Percentiles rank a stretch among this genome's conserved stretches.
Conservation (phyloP, 1,140 invertebrate genomes). For the Oreohelix idahoensis region DNA sequence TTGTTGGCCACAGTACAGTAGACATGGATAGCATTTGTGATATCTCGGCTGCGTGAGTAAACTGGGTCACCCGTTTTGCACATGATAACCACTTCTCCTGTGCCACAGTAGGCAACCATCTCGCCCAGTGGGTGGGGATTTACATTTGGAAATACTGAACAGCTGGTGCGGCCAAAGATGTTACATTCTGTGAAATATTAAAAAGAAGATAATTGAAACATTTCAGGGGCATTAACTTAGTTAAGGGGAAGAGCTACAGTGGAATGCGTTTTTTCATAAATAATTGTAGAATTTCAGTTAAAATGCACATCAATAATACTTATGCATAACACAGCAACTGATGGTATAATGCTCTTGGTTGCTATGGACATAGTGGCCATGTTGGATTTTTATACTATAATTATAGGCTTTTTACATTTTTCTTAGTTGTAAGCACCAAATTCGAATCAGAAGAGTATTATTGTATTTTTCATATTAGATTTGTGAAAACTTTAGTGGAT, state of each 20-base stretch:
- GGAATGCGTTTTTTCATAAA: too few relatives aligned
- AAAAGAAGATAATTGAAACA: neutral
- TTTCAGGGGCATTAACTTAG: too few relatives aligned
- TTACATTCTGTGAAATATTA: conserved; percentile 40
- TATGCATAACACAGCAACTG: too few relatives aligned
- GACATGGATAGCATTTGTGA: conserved; percentile 45
- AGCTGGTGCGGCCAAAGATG: conserved; percentile 38
- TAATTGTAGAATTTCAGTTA: too few relatives aligned
- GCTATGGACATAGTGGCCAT: too few relatives aligned
- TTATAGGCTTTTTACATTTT: neutral
- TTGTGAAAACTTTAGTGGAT: too few relatives aligned
- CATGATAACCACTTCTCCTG: conserved; percentile 38
- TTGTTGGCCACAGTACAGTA: conserved; percentile 55
- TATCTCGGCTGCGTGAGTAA: conserved; percentile 37
- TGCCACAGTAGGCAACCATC: conserved; percentile 46
- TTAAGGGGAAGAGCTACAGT: too few relatives aligned
- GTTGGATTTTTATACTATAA: too few relatives aligned
- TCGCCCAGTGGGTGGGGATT: conserved; percentile 50
- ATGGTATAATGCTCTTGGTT: too few relatives aligned
- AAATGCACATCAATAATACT: too few relatives aligned
- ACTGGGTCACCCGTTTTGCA: conserved; percentile 30
- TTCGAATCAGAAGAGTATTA: too few relatives aligned
- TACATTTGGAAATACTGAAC: conserved; percentile 42
- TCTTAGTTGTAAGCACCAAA: neutral
- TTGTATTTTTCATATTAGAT: too few relatives aligned